A percentile compares a stretch with the other conserved stretches of the same genome.
These are phyloP conservation scores for Athetis lepigone DNA, from an alignment of 2,888 invertebrate species.

Conservation along the genomic window DNA sequence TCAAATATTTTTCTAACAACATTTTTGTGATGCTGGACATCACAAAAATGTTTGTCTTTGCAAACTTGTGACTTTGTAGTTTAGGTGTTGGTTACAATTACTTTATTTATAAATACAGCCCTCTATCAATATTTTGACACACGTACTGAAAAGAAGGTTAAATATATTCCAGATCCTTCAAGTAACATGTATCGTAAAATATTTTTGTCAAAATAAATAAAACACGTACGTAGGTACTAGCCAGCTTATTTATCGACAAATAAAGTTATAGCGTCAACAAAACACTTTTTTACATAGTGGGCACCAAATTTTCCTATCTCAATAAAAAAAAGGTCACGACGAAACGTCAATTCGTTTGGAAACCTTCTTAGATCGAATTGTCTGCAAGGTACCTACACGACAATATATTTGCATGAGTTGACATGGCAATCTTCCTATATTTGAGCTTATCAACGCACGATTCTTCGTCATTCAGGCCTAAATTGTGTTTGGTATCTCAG, in stretches of 20 bases:
- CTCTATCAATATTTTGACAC: conserved; percentile 14
- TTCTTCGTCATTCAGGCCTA: conserved; percentile 74
- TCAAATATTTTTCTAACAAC: conserved; percentile 19
- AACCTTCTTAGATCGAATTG: conserved; percentile 79
- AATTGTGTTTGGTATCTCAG: conserved; percentile 73
- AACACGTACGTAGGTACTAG: conserved; percentile 14
- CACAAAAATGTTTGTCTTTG: not conserved
- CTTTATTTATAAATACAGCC: not conserved
- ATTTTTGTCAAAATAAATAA: conserved; percentile 38
- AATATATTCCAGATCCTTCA: not conserved
- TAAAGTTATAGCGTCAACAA: conserved; percentile 63
- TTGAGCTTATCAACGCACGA: conserved; percentile 78
- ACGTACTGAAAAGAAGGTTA: not conserved
- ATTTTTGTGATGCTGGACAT: too few relatives aligned
- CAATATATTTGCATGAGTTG: conserved; percentile 76
- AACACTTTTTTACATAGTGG: conserved; percentile 61
- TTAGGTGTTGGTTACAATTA: not conserved
- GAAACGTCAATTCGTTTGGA: conserved; percentile 75
- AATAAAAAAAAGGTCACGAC: conserved; percentile 79
- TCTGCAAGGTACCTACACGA: conserved; percentile 64
- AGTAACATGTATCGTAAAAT: conserved; percentile 11
- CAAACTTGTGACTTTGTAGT: not conserved
- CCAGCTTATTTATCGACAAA: conserved; percentile 51
- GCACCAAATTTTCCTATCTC: conserved; percentile 72
- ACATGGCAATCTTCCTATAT: conserved; percentile 77